Evolutionary conservation across 2,797 vertebrate species (phyloP), one percentile per base, ranked within the genome.

Genomic region (Dendrocincla tyrannina): DNA sequence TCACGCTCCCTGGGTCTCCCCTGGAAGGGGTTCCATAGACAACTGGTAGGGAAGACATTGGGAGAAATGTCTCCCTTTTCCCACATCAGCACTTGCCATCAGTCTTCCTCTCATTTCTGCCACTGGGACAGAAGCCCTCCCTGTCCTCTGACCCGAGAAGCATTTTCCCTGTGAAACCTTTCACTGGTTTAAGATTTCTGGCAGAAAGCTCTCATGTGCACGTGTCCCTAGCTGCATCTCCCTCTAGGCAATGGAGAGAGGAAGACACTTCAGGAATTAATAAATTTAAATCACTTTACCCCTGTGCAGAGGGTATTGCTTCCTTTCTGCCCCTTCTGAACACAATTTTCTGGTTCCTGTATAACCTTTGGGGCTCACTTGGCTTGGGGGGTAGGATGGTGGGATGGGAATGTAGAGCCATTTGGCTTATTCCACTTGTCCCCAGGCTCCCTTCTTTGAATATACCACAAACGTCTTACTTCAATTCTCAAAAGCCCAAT

Each of bases 1-100:
- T 53, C 10, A 9, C 1, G 1, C 7, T 41, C 22, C n/a, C 37
- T 24, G 2, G 18, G n/a, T 39, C 20, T 74, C 35, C 1, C 4
- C 33, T 58, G 50, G 7, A 76, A 50, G 17, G 42, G 6, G 23
- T 53, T 41, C 17, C 18, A 58, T 7, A 17, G 37, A 63, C 17
- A 5, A 39, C 2, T 5, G 5, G 12, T 39, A 18, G 10, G 20
- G 9, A 94, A 67, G 24, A 59, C 25, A 13, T 15, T 17, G 35
- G 32, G 22, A 70, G 30, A 86, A 80, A 85, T 35, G 2, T 55
- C 10, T 62, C 30, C 23, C 10, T 50, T 46, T 60, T 42, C 23
- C 32, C 25, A 46, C 22, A 42, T 46, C n/a, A 62, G 6, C 35
- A 24, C 16, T 44, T 59, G 28, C 20, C 28, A 37, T 81, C 44